Percentiles rank a stretch among this genome's conserved stretches.
phyloP scores from a whole-genome alignment of 2,113 vertebrate genomes.

The Willisornis vidua region DNA sequence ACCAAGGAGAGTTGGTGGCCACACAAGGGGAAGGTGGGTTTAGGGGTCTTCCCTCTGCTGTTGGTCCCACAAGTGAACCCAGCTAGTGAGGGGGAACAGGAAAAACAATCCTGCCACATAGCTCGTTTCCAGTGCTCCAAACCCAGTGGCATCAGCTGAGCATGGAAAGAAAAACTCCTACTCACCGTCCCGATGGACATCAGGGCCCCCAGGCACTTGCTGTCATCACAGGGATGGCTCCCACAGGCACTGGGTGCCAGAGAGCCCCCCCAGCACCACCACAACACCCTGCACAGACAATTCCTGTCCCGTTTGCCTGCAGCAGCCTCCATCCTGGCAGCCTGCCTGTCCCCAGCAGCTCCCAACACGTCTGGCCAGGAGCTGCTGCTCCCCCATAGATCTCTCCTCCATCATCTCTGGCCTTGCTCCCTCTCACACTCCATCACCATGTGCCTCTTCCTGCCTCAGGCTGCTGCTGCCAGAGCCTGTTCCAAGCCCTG shows the following conservation, averaged over 20 bases:
- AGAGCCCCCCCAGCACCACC: background rate
- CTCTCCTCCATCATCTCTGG: background rate
- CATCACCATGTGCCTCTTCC: background rate
- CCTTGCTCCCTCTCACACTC: background rate
- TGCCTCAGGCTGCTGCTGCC: background rate
- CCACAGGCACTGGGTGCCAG: background rate
- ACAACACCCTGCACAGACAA: background rate
- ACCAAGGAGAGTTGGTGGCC: background rate
- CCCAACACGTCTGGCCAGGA: background rate
- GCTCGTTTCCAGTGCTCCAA: background rate
- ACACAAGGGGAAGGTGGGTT: background rate
- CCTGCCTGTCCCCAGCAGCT: slow-evolving; percentile 27
- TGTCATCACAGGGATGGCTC: background rate
- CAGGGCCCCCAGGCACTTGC: background rate
- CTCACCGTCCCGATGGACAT: accelerated
- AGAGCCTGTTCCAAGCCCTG: background rate
- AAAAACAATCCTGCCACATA: background rate
- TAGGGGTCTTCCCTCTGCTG: background rate
- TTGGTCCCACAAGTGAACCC: background rate
- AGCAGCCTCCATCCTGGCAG: background rate
- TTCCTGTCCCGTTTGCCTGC: background rate
- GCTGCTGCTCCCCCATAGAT: background rate
- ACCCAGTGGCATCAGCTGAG: background rate
- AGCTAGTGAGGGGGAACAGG: accelerated
- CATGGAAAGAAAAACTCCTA: background rate